phyloP scores from a whole-genome alignment of 2,888 invertebrate species.

The Agriotes lineatus region DNA sequence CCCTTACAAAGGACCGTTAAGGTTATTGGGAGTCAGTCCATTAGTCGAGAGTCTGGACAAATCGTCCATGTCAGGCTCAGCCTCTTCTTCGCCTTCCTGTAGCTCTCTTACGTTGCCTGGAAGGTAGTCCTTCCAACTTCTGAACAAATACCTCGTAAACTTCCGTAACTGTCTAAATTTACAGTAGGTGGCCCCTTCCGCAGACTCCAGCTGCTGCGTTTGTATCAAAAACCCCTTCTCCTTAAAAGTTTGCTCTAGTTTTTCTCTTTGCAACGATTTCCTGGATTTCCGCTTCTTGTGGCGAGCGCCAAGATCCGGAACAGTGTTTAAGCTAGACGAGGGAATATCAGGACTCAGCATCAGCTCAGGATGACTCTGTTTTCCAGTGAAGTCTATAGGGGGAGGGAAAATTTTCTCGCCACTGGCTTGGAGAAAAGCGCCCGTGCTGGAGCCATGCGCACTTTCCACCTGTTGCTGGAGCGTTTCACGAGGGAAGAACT shows the following conservation, averaged over 20 bases:
- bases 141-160: conserved; percentile 90
- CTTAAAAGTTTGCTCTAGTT: conserved; percentile 91
- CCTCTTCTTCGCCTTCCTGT: conserved; percentile 55
- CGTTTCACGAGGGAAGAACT: conserved; percentile 81
- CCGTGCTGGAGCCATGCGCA: conserved; percentile 68
- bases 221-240: conserved; percentile 94
- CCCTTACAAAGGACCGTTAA: conserved; percentile 33
- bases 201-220: conserved; percentile 92
- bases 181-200: conserved; percentile 94
- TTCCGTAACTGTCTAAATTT: conserved; percentile 92
- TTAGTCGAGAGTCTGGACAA: conserved; percentile 30
- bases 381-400: conserved; percentile 58
- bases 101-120: conserved; percentile 72
- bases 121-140: conserved; percentile 94
- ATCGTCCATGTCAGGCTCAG: conserved; percentile 38
- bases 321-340: conserved; percentile 51
- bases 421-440: conserved; percentile 67
- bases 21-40: conserved; percentile 26
- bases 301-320: conserved; percentile 56
- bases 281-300: conserved; percentile 80
- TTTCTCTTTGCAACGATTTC: conserved; percentile 87
- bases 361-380: conserved; percentile 58
- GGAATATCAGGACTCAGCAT: conserved; percentile 60
- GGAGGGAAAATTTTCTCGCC: conserved; percentile 69
- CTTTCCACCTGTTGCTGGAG: conserved; percentile 73